Evolutionary conservation across 2,888 invertebrate species (phyloP), one percentile per base, ranked within the genome.

Genomic region (Drosophila meridionalis): DNA sequence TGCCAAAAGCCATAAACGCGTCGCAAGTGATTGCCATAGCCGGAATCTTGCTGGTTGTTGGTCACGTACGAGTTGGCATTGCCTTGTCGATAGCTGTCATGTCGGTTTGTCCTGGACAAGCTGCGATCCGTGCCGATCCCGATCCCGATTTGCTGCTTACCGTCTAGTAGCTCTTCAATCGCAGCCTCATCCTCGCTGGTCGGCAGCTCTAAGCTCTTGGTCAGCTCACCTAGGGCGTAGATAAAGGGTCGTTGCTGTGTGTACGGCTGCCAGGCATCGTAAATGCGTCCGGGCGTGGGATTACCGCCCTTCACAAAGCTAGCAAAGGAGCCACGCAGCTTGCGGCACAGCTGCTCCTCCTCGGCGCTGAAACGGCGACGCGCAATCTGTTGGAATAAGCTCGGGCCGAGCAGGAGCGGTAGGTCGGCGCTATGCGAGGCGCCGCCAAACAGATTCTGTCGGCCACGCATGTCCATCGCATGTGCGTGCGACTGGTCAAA

Each of bases 391-490:
- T 95, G 95, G 89, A 95, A 94, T 45, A 96, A 89, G 42, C 95
- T 94, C 47, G 96, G 96, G 5, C 96, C 96, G 78, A 96, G 93
- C 34, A 96, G 91, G 40, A 96, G 93, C 11, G 96, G 94, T 68
- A 96, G 92, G 91, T 96, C 96, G 0, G 95, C 94, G 6, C 96
- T 95, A 78, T 96, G 95, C 0, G 94, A 94, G n/a, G 95, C 94
- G 64, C 96, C 96, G 0, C 92, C 92, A 69, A 93, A 93, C 1
- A 92, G 76, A 78, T 93, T 93, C 14, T 90, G 78, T 38, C 91
- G 92, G 40, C 93, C 93, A 2, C 93, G 89, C 89, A 93, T 90
- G 67, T 93, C 93, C 93, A 93, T 93, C 2, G 93, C 83, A 65
- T 93, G 92, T 1, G 92, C 83, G 55, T 93, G 92, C 3, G 90